A percentile compares a stretch with the other conserved stretches of the same genome.
Conservation (phyloP, 2,113 vertebrate genomes). For the Vulpes ferrilata region DNA sequence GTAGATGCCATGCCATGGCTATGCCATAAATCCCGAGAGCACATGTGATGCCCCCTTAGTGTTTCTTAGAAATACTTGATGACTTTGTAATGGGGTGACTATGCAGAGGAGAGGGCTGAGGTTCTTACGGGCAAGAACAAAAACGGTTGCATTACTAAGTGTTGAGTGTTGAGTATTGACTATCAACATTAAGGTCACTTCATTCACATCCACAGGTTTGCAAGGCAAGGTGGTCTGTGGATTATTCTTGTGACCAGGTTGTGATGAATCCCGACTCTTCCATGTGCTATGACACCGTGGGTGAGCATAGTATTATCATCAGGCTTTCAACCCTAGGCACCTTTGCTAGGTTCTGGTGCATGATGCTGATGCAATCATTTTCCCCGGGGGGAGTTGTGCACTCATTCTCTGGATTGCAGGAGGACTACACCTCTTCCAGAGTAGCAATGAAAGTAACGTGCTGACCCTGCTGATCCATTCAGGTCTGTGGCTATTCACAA, state of each 20-base stretch:
- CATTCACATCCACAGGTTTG: background rate
- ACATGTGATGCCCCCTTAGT: background rate
- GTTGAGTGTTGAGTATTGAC: background rate
- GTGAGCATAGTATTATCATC: too few species aligned
- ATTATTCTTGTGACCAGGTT: background rate
- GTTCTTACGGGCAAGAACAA: background rate
- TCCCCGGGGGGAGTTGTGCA: background rate
- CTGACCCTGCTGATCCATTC: background rate
- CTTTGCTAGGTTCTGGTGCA: background rate
- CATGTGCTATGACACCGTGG: background rate
- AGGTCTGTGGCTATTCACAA: background rate
- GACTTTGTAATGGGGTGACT: background rate
- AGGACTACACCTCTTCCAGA: background rate
- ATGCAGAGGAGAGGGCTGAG: background rate
- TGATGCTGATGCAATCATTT: background rate
- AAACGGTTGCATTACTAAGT: background rate
- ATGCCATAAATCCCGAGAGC: background rate
- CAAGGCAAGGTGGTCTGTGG: background rate
- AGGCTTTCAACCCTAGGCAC: background rate
- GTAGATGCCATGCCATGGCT: background rate
- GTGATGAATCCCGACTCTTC: background rate
- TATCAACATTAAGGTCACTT: background rate
- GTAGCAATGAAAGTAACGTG: background rate
- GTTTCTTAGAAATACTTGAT: slow-evolving; percentile 10
- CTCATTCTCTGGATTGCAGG: background rate